Percentiles rank a stretch among this genome's conserved stretches.
Conservation (phyloP, 2,888 invertebrate species). For the Cheilosia impressa region DNA sequence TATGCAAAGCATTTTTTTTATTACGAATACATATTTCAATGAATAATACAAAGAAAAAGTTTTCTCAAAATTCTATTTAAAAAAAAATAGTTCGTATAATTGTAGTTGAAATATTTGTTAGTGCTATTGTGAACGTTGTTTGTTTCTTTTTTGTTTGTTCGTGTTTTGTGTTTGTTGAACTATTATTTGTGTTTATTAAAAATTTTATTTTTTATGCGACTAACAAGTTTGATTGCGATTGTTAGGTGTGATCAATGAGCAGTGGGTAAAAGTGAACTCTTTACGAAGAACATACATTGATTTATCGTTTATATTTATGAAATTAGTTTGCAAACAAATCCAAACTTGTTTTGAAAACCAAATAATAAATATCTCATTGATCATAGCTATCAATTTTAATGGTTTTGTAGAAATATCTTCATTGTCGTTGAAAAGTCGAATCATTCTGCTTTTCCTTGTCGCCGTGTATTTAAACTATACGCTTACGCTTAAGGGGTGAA, state of each 20-base stretch:
- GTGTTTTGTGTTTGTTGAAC: constrained; percentile 26
- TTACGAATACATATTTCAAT: constrained; percentile 29
- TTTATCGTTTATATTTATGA: not conserved
- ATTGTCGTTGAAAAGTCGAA: constrained; percentile 6
- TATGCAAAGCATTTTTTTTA: constrained; percentile 35
- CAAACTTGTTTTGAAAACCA: too few relatives aligned
- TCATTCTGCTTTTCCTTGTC: constrained; percentile 26
- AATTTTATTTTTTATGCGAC: constrained; percentile 33
- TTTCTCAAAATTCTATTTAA: constrained; percentile 9
- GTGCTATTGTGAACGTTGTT: constrained; percentile 49
- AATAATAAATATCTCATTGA: constrained; percentile 26
- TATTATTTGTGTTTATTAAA: constrained; percentile 25
- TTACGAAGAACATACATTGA: too few relatives aligned
- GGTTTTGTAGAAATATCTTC: not conserved
- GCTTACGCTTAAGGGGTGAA: constrained; percentile 8
- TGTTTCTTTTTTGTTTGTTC: constrained; percentile 32
- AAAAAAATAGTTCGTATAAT: constrained; percentile 41
- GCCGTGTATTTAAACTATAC: constrained; percentile 11
- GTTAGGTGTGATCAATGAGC: constrained; percentile 43
- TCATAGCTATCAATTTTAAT: constrained; percentile 3
- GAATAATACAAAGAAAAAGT: constrained; percentile 23
- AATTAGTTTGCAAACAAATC: not conserved
- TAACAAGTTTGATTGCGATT: constrained; percentile 65
- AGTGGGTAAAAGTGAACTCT: not conserved
- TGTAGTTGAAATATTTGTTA: constrained; percentile 51